These are phyloP conservation scores for Ammodytes marinus DNA, from an alignment of 2,113 vertebrate species.

Conservation along the genomic window DNA sequence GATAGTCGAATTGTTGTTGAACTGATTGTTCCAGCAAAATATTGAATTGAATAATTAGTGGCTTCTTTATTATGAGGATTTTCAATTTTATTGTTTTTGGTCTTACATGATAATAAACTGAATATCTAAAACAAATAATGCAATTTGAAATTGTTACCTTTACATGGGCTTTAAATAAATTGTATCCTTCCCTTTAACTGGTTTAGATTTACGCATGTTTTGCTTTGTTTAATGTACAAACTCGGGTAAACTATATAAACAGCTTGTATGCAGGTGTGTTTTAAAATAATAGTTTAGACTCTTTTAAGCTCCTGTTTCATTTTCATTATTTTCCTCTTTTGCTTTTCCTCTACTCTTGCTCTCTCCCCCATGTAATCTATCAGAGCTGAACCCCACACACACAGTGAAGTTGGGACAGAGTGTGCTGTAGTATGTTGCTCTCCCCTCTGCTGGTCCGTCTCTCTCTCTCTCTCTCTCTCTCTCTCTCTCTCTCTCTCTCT, in stretches of 20 bases:
- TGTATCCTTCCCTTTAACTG: background rate
- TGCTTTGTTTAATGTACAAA: background rate
- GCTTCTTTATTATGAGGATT: background rate
- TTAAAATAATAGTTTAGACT: no score
- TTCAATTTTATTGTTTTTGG: background rate
- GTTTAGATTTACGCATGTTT: background rate
- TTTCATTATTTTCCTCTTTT: background rate
- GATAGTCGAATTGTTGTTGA: background rate
- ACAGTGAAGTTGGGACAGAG: background rate
- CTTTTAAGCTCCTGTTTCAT: background rate
- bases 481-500: slow-evolving; percentile 61
- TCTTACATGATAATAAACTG: no score
- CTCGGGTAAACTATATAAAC: background rate
- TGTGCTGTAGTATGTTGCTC: slow-evolving; percentile 44
- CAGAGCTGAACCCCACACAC: background rate
- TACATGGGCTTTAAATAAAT: background rate
- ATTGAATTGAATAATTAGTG: no score
- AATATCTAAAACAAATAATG: background rate
- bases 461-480: slow-evolving; percentile 54
- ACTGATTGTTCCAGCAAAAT: background rate
- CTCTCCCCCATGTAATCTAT: background rate
- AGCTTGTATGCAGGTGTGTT: background rate
- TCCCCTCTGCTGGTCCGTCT: slow-evolving; percentile 63
- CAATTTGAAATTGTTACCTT: background rate
- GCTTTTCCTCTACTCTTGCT: background rate